A percentile compares a stretch with the other conserved stretches of the same genome.
phyloP scores from a whole-genome alignment of 2,797 vertebrate genomes.

The Spondyliosoma cantharus region DNA sequence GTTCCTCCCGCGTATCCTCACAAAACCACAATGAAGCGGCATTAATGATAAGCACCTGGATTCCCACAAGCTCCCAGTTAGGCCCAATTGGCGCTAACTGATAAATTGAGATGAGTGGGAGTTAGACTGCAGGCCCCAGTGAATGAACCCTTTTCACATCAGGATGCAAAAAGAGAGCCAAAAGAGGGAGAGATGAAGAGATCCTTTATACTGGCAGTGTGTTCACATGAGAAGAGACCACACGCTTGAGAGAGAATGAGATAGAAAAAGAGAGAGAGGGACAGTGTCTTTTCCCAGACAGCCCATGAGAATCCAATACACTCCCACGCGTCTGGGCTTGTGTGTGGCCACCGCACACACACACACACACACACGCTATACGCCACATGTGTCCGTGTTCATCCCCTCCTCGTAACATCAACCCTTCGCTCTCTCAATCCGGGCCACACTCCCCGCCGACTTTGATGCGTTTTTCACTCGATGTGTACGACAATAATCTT shows the following conservation, averaged over 20 bases:
- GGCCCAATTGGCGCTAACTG: slow-evolving; percentile 80
- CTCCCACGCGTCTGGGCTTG: slow-evolving; percentile 79
- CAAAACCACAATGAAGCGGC: slow-evolving; percentile 74
- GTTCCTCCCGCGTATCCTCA: slow-evolving; percentile 72
- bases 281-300: slow-evolving; percentile 80
- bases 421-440: slow-evolving; percentile 74
- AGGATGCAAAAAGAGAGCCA: slow-evolving; percentile 60
- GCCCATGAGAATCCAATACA: slow-evolving; percentile 79
- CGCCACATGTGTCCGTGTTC: slow-evolving; percentile 72
- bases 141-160: slow-evolving; percentile 82
- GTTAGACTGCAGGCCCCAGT: slow-evolving; percentile 65
- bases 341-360: slow-evolving; percentile 74
- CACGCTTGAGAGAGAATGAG: slow-evolving; percentile 72
- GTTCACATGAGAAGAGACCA: slow-evolving; percentile 81
- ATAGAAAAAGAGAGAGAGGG: slow-evolving; percentile 65
- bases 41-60: slow-evolving; percentile 86
- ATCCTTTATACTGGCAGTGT: slow-evolving; percentile 78
- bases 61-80: slow-evolving; percentile 82
- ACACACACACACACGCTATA: slow-evolving; percentile 59
- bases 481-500: slow-evolving; percentile 83
- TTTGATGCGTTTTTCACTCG: slow-evolving; percentile 77
- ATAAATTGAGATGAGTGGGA: slow-evolving; percentile 79
- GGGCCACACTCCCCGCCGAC: slow-evolving; percentile 77
- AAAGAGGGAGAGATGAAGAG: slow-evolving; percentile 76
- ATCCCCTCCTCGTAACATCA: slow-evolving; percentile 69